Percentiles rank a stretch among this genome's conserved stretches.
Evolutionary conservation across 2,888 invertebrate genomes (phyloP).

Genomic region (Clostera curtula): DNA sequence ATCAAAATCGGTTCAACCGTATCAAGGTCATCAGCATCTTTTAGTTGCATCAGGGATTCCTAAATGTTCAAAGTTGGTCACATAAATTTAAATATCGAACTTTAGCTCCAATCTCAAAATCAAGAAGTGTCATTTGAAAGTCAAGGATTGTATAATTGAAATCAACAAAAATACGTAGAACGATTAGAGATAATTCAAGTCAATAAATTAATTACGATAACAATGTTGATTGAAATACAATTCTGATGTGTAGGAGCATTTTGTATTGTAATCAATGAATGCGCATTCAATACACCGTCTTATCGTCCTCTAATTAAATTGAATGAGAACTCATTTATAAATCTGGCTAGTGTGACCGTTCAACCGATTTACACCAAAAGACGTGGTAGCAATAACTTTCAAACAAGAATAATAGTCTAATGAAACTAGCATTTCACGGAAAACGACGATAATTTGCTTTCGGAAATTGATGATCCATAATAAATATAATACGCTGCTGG

Average conservation of each 20-base stretch:
- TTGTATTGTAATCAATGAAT: conserved; percentile 26
- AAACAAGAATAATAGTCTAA: conserved; percentile 19
- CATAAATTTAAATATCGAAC: no score
- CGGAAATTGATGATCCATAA: conserved; percentile 9
- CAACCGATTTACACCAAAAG: conserved; percentile 18
- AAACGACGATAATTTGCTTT: conserved; percentile 13
- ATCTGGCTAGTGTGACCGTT: conserved; percentile 27
- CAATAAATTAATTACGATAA: conserved; percentile 25
- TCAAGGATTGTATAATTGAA: no score
- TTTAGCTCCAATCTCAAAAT: no score
- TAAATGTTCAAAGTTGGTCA: no score
- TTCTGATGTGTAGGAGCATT: conserved; percentile 29
- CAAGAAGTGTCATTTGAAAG: no score
- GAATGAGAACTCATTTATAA: conserved; percentile 36
- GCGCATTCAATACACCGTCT: conserved; percentile 34
- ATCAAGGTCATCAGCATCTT: no score
- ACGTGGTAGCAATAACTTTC: conserved; percentile 18
- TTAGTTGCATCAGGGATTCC: no score
- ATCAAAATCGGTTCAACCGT: no score
- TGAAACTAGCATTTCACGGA: conserved; percentile 17
- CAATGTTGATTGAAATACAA: conserved; percentile 35
- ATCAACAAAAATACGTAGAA: conserved; percentile 6
- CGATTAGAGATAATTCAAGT: conserved; percentile 7
- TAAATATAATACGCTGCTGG: conserved; percentile 1
- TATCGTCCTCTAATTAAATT: conserved; percentile 37